Evolutionary conservation across 2,888 invertebrate species (phyloP).

Genomic region (Diaperis boleti): DNA sequence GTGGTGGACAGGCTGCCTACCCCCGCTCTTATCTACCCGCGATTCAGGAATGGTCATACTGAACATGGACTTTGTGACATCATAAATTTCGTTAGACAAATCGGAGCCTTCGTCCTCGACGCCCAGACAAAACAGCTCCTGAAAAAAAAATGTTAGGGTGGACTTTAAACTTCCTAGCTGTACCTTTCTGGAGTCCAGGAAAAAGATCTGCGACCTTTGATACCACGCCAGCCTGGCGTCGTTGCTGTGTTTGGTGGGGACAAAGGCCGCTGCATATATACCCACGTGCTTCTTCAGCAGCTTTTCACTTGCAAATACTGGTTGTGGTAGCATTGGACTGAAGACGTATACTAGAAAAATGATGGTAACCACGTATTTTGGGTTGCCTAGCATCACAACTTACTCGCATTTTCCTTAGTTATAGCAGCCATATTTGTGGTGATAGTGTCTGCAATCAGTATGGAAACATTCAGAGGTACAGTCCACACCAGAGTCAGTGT

Average conservation of each 20-base stretch:
- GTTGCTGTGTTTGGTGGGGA: slow-evolving; percentile 69
- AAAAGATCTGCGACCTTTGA: slow-evolving; percentile 72
- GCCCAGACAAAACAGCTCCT: slow-evolving; percentile 61
- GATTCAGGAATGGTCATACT: slow-evolving; percentile 52
- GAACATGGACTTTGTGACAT: slow-evolving; percentile 52
- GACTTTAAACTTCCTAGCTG: slow-evolving; percentile 12
- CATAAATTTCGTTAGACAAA: slow-evolving; percentile 40
- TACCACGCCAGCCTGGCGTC: slow-evolving; percentile 70
- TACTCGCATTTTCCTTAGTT: slow-evolving; percentile 74
- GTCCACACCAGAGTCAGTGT: slow-evolving; percentile 79
- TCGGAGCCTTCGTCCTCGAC: slow-evolving; percentile 49
- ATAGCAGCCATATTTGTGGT: slow-evolving; percentile 78
- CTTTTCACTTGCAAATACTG: slow-evolving; percentile 68
- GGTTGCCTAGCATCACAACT: too few species aligned
- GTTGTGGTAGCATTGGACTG: slow-evolving; percentile 70
- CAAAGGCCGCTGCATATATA: slow-evolving; percentile 70
- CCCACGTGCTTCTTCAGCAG: slow-evolving; percentile 65
- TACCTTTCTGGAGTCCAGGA: slow-evolving; percentile 73
- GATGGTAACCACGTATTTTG: too few species aligned
- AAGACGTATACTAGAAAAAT: slow-evolving; percentile 75
- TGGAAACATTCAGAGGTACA: slow-evolving; percentile 68
- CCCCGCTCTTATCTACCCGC: slow-evolving; percentile 40
- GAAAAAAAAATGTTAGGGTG: slow-evolving; percentile 33
- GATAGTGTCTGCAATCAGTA: slow-evolving; percentile 72
- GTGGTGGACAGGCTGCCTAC: slow-evolving; percentile 47